Conservation (phyloP, 2,797 vertebrate genomes). For the Mormyrus hasselquistii region DNA sequence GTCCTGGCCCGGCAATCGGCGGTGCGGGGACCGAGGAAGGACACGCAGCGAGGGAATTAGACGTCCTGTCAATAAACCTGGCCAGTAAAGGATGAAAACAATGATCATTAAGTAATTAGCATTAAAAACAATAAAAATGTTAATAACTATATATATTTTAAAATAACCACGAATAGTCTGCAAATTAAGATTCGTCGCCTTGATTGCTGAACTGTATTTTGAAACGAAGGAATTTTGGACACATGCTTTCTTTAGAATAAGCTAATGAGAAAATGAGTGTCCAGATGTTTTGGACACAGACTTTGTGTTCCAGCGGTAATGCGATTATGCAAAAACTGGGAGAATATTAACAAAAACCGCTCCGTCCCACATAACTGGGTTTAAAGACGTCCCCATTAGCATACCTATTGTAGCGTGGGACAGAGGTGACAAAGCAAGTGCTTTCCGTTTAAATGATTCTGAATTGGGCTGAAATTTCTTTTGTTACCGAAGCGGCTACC, state of each 20-base stretch:
- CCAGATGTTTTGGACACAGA: slow-evolving; percentile 42
- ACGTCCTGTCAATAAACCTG: not conserved
- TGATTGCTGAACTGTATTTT: not conserved
- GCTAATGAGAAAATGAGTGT: slow-evolving; percentile 24
- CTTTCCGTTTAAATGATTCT: slow-evolving; percentile 57
- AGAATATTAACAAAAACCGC: slow-evolving; percentile 49
- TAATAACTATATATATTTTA: not conserved
- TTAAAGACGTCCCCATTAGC: slow-evolving; percentile 56
- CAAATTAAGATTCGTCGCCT: not conserved
- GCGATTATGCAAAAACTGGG: slow-evolving; percentile 30
- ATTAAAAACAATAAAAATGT: not conserved
- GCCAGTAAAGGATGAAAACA: not conserved
- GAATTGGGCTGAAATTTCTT: slow-evolving; percentile 57
- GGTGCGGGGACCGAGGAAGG: not conserved
- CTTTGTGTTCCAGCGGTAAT: slow-evolving; percentile 26
- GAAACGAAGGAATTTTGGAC: not conserved
- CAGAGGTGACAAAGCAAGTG: slow-evolving; percentile 60
- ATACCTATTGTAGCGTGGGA: slow-evolving; percentile 56
- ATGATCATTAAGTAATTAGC: not conserved
- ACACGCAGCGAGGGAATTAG: not conserved
- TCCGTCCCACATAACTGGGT: slow-evolving; percentile 47
- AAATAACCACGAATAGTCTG: not conserved
- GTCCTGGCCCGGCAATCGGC: not conserved
- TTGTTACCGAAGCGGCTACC: slow-evolving; percentile 45
- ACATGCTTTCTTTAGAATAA: slow-evolving; percentile 1